A percentile compares a stretch with the other conserved stretches of the same genome.
These are phyloP conservation scores for Cephus spinipes DNA, from an alignment of 2,888 invertebrate species.

Conservation along the genomic window DNA sequence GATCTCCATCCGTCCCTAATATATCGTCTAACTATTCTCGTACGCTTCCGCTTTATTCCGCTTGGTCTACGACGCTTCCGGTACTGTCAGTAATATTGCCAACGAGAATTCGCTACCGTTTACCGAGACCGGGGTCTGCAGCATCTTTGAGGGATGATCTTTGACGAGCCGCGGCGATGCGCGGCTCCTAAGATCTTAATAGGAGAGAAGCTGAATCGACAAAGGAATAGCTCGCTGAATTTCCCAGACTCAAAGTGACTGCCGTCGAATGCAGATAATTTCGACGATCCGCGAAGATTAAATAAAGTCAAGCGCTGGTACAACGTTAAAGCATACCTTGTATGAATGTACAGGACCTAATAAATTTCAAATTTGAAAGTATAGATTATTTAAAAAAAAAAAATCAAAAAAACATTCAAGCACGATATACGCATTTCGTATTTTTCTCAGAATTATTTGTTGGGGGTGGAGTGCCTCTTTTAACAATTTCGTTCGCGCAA, in stretches of 20 bases:
- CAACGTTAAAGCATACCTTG: background rate
- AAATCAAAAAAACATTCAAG: background rate
- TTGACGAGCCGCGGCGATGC: constrained; percentile 36
- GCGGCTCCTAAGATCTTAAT: constrained; percentile 31
- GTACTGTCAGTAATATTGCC: background rate
- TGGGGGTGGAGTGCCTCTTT: constrained; percentile 22
- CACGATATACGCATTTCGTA: background rate
- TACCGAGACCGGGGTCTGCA: background rate
- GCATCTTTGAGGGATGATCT: constrained; percentile 33
- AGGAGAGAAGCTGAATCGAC: constrained; percentile 35
- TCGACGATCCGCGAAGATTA: background rate
- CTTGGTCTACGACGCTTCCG: background rate
- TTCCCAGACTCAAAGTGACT: constrained; percentile 38
- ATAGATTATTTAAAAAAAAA: no score
- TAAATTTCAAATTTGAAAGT: no score
- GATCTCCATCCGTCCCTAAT: background rate
- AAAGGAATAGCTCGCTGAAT: constrained; percentile 41
- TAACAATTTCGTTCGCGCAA: constrained; percentile 42
- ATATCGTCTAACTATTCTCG: background rate
- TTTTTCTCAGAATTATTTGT: no score
- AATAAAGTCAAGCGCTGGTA: background rate
- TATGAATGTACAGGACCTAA: background rate
- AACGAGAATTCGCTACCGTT: background rate
- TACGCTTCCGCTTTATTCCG: background rate
- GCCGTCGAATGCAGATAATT: background rate